Evolutionary conservation across 2,888 invertebrate species (phyloP).

Genomic region (Gordius sp.): DNA sequence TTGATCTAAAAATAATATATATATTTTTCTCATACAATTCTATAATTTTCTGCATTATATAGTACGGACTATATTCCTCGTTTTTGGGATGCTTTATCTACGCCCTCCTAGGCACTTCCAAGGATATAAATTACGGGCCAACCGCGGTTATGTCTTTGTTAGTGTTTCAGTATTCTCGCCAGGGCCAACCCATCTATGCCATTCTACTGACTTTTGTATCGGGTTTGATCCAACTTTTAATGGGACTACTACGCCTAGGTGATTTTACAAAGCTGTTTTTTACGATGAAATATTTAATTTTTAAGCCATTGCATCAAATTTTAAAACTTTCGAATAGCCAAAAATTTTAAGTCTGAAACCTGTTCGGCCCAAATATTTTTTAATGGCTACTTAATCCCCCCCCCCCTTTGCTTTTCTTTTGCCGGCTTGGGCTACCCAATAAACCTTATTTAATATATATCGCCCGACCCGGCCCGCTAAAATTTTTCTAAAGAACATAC

Average conservation of each 20-base stretch:
- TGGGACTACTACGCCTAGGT: conserved; percentile 28
- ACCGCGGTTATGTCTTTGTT: conserved; percentile 13
- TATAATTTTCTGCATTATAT: background rate
- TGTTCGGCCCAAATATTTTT: too few species aligned
- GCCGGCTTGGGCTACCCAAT: too few species aligned
- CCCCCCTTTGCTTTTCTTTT: too few species aligned
- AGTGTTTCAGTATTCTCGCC: background rate
- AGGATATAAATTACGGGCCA: conserved; percentile 17
- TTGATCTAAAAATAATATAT: too few species aligned
- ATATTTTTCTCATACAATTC: background rate
- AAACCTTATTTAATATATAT: too few species aligned
- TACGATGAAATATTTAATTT: too few species aligned
- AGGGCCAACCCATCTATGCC: conserved; percentile 22
- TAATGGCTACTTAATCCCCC: too few species aligned
- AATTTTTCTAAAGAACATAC: too few species aligned
- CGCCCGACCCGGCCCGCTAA: too few species aligned
- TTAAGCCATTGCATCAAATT: too few species aligned
- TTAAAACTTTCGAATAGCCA: too few species aligned
- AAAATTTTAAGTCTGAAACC: too few species aligned
- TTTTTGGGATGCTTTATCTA: conserved; percentile 18
- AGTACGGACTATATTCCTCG: conserved; percentile 18
- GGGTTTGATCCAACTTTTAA: conserved; percentile 26
- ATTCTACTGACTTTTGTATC: conserved; percentile 26
- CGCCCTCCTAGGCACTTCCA: conserved; percentile 17
- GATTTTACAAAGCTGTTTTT: conserved; percentile 18